Evolutionary conservation across 2,797 vertebrate genomes (phyloP).

Genomic region (Mus caroli): DNA sequence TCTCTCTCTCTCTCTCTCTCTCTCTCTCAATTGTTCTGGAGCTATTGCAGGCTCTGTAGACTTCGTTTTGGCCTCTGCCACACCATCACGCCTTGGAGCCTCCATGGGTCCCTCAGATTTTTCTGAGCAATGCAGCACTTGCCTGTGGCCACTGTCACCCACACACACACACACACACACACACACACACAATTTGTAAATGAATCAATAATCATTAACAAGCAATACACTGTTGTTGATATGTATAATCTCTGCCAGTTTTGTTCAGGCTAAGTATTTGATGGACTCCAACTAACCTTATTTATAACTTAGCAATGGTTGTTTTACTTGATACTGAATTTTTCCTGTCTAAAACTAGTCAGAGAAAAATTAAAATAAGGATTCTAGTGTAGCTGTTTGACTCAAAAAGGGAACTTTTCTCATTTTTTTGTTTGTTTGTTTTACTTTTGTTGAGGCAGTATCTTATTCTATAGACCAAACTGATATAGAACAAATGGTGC

Average conservation of each 20-base stretch:
- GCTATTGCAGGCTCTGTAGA: not conserved
- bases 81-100: not conserved
- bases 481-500: not conserved
- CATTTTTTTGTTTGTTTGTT: not conserved
- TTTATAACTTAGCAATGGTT: constrained; percentile 8
- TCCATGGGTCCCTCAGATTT: not conserved
- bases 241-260: not conserved
- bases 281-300: not conserved
- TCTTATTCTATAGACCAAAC: not conserved
- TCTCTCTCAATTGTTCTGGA: not conserved
- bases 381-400: not conserved
- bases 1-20: too few relatives aligned
- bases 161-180: too few relatives aligned
- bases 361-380: constrained; percentile 15
- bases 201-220: too few relatives aligned
- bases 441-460: not conserved
- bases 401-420: not conserved
- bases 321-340: constrained; percentile 3
- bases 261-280: constrained; percentile 20
- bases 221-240: not conserved
- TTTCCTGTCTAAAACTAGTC: not conserved
- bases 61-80: not conserved
- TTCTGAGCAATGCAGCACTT: not conserved
- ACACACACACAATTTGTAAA: not conserved
- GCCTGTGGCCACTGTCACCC: not conserved